Evolutionary conservation across 2,113 vertebrate species (phyloP).

Genomic region (Spilogale gracilis): DNA sequence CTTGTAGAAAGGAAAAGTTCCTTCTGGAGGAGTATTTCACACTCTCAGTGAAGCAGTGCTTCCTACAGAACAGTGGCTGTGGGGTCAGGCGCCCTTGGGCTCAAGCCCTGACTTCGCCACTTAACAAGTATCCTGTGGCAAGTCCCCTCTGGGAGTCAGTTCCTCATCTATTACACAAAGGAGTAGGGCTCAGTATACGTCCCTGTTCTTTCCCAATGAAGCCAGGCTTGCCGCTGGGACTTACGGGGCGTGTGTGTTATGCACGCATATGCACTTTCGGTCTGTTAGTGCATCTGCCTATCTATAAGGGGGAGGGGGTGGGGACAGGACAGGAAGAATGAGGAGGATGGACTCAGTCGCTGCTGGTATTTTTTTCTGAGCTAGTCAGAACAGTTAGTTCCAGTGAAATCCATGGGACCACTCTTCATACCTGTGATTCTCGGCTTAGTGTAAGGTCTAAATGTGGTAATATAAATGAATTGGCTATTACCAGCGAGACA

Average conservation of each 20-base stretch:
- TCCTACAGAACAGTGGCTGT: neutral
- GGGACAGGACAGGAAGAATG: neutral
- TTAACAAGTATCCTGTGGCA: neutral
- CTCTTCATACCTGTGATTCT: constrained; percentile 42
- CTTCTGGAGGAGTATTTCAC: neutral
- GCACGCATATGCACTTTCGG: fast-evolving
- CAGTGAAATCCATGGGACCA: neutral
- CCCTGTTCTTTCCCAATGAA: neutral
- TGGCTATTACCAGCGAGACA: constrained; percentile 56
- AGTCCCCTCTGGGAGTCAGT: neutral
- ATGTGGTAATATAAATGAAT: constrained; percentile 68
- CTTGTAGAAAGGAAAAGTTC: neutral
- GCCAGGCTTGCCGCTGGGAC: neutral
- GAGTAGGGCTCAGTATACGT: neutral
- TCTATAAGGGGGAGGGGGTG: neutral
- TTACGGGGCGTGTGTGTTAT: neutral
- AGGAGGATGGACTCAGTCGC: neutral
- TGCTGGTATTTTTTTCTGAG: neutral
- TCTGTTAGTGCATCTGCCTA: neutral
- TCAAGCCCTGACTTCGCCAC: neutral
- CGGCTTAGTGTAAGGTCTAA: constrained; percentile 55
- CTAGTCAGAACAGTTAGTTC: neutral
- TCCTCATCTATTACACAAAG: constrained; percentile 21
- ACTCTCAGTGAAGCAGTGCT: neutral
- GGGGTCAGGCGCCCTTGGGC: neutral